phyloP scores from a whole-genome alignment of 2,113 vertebrate species.

The Eulemur rufifrons region DNA sequence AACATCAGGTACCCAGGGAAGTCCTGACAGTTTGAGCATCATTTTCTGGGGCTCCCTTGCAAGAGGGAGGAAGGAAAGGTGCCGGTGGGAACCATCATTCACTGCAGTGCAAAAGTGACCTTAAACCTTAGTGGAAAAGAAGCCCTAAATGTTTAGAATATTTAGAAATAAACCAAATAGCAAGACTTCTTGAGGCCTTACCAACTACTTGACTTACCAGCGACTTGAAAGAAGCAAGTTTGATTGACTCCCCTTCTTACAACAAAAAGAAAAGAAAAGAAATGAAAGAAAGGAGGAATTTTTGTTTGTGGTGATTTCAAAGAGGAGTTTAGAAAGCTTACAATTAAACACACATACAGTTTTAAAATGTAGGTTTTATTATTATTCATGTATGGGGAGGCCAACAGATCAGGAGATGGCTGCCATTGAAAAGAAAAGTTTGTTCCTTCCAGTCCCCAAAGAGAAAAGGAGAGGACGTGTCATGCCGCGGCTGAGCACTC shows the following conservation, averaged over 20 bases:
- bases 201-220: background rate
- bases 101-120: background rate
- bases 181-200: background rate
- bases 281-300: background rate
- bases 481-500: rapidly evolving
- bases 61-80: background rate
- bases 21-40: background rate
- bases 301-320: background rate
- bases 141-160: background rate
- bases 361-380: background rate
- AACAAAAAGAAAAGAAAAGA: background rate
- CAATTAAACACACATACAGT: background rate
- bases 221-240: background rate
- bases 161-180: background rate
- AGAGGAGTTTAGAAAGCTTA: background rate
- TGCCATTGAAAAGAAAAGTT: background rate
- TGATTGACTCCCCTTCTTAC: background rate
- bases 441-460: background rate
- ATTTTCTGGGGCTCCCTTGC: background rate
- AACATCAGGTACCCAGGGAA: background rate
- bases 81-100: background rate
- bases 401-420: background rate
- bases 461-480: background rate
- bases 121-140: background rate
- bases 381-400: background rate